Evolutionary conservation across 1,140 invertebrate genomes (phyloP).

Genomic region (Drosophila mojavensis): DNA sequence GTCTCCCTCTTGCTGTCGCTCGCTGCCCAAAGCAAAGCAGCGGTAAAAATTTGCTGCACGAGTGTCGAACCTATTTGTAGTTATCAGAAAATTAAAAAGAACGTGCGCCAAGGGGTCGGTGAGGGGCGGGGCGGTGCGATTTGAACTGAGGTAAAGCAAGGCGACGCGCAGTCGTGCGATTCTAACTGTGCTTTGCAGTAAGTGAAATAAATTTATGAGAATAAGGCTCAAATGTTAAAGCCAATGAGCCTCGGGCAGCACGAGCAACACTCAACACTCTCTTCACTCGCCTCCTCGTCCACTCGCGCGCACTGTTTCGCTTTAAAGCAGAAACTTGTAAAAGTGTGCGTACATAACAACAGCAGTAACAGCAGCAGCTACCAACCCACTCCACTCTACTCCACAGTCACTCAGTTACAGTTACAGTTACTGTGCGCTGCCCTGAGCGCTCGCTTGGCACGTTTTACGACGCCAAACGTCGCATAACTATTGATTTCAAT

Average conservation of each 20-base stretch:
- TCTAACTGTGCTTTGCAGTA: slow-evolving; percentile 67
- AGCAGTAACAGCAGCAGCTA: neutral
- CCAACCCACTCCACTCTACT: neutral
- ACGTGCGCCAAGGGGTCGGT: slow-evolving; percentile 48
- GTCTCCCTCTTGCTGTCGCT: neutral
- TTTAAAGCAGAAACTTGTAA: slow-evolving; percentile 12
- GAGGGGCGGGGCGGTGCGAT: neutral
- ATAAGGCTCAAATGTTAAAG: slow-evolving; percentile 38
- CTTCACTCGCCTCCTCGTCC: neutral
- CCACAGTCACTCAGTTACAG: neutral
- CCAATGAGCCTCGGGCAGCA: slow-evolving; percentile 26
- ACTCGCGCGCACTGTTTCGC: neutral
- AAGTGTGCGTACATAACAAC: slow-evolving; percentile 11
- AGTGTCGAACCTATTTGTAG: slow-evolving; percentile 81
- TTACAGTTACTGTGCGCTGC: slow-evolving; percentile 9
- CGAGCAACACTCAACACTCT: neutral
- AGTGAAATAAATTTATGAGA: slow-evolving; percentile 76
- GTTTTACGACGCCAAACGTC: slow-evolving; percentile 25
- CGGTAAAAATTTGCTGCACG: slow-evolving; percentile 79
- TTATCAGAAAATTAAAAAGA: slow-evolving; percentile 83
- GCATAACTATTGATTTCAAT: slow-evolving; percentile 47
- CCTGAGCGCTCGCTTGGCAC: slow-evolving; percentile 13
- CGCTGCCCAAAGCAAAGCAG: slow-evolving; percentile 36
- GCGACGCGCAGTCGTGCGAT: slow-evolving; percentile 67
- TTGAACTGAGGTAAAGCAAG: neutral